Conservation (phyloP, 2,888 invertebrate genomes). For the Temnothorax unifasciatus region DNA sequence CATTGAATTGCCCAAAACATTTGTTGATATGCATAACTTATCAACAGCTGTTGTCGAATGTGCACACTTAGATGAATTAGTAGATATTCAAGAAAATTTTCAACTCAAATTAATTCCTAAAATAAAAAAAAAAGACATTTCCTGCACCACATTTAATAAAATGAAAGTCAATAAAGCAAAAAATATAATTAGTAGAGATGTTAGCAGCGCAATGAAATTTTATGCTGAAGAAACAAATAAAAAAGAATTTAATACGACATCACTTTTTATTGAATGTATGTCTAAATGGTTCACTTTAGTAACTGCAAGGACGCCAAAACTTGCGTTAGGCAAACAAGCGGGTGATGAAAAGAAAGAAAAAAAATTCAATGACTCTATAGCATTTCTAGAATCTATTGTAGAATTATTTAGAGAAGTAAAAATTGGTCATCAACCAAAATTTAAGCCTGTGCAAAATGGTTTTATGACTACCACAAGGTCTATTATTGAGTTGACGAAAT, state of each 20-base stretch:
- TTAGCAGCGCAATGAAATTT: slow-evolving; percentile 15
- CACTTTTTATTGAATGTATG: not conserved
- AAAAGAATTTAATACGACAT: slow-evolving; percentile 5
- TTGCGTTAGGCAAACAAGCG: slow-evolving; percentile 11
- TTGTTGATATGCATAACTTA: too few species aligned
- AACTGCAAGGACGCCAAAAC: slow-evolving; percentile 8
- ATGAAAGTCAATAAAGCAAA: not conserved
- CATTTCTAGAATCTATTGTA: slow-evolving; percentile 18
- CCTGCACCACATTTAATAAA: too few species aligned
- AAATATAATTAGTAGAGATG: not conserved
- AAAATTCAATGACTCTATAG: not conserved
- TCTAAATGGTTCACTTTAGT: slow-evolving; percentile 33
- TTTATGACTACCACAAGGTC: slow-evolving; percentile 19
- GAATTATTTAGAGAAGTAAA: slow-evolving; percentile 26
- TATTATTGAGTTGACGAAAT: slow-evolving; percentile 18
- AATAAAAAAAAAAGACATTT: too few species aligned
- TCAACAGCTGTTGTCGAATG: too few species aligned
- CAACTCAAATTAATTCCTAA: too few species aligned
- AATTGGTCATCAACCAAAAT: not conserved
- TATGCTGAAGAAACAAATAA: slow-evolving; percentile 13
- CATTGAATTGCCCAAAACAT: too few species aligned
- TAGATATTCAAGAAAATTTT: too few species aligned
- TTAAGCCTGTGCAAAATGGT: slow-evolving; percentile 22
- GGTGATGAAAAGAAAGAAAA: not conserved
- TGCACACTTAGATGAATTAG: too few species aligned